These are phyloP conservation scores for Meteorus sp. DNA, from an alignment of 1,140 invertebrate species.

Conservation along the genomic window DNA sequence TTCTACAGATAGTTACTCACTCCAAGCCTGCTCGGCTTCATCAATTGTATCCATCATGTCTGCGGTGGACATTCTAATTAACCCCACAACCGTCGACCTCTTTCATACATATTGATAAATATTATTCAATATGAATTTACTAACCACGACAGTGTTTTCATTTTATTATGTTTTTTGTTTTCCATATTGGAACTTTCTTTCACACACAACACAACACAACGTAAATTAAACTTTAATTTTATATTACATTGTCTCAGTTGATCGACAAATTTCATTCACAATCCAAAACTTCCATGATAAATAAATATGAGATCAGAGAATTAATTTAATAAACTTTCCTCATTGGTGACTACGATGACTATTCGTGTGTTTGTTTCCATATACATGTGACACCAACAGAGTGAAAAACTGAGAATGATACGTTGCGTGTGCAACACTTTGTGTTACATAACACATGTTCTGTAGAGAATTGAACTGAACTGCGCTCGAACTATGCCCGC, in stretches of 20 bases:
- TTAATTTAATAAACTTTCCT: no score
- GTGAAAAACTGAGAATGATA: background rate
- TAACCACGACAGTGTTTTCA: background rate
- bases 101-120: slow-evolving; percentile 41
- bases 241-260: no score
- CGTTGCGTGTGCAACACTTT: slow-evolving; percentile 3
- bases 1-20: slow-evolving; percentile 43
- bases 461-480: no score
- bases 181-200: slow-evolving; percentile 6
- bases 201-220: no score
- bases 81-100: slow-evolving; percentile 38
- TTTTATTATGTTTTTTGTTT: background rate
- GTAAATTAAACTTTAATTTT: no score
- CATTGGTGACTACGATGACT: no score
- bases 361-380: background rate
- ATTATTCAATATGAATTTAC: slow-evolving; percentile 31
- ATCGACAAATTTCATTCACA: background rate
- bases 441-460: background rate
- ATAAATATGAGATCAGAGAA: background rate
- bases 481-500: no score
- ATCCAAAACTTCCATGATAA: no score
- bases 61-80: slow-evolving; percentile 50
- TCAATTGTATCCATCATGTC: slow-evolving; percentile 54
- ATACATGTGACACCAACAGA: slow-evolving; percentile 29
- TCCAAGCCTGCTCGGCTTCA: slow-evolving; percentile 54